A percentile compares a stretch with the other conserved stretches of the same genome.
Conservation (phyloP, 2,888 invertebrate species). For the Lasiommata megera region DNA sequence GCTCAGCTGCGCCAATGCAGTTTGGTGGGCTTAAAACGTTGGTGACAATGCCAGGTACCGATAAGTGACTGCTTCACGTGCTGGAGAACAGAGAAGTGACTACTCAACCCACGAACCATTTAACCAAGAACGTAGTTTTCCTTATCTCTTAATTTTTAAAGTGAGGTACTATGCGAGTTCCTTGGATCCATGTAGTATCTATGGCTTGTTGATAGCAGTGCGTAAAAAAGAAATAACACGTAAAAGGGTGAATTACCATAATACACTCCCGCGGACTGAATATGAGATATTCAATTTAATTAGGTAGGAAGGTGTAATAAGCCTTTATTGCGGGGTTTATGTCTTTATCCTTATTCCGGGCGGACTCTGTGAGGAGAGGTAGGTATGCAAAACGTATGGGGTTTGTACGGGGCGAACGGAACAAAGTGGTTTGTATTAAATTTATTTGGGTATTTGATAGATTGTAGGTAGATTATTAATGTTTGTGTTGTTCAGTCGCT, state of each 20-base stretch:
- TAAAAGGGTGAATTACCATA: slow-evolving; percentile 38
- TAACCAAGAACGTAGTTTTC: too few species aligned
- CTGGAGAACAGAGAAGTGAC: too few species aligned
- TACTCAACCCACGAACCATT: too few species aligned
- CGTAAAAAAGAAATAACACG: slow-evolving; percentile 9
- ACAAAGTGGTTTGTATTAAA: not conserved
- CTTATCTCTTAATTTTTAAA: too few species aligned
- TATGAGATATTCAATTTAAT: slow-evolving; percentile 53
- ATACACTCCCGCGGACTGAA: slow-evolving; percentile 30
- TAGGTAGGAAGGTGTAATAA: slow-evolving; percentile 66
- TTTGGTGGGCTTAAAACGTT: too few species aligned
- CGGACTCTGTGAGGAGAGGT: not conserved
- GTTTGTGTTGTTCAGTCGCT: too few species aligned
- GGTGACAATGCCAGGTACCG: too few species aligned
- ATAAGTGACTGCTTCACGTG: too few species aligned
- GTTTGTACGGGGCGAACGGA: not conserved
- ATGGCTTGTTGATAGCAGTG: not conserved
- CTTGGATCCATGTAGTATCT: not conserved
- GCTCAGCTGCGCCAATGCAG: too few species aligned
- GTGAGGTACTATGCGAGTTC: too few species aligned
- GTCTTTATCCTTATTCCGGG: slow-evolving; percentile 44
- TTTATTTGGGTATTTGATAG: not conserved
- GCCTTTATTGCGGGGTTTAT: slow-evolving; percentile 59
- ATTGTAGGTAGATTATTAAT: not conserved
- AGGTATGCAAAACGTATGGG: not conserved